Conservation (phyloP, 1,140 invertebrate genomes). For the Drepana arcuata region DNA sequence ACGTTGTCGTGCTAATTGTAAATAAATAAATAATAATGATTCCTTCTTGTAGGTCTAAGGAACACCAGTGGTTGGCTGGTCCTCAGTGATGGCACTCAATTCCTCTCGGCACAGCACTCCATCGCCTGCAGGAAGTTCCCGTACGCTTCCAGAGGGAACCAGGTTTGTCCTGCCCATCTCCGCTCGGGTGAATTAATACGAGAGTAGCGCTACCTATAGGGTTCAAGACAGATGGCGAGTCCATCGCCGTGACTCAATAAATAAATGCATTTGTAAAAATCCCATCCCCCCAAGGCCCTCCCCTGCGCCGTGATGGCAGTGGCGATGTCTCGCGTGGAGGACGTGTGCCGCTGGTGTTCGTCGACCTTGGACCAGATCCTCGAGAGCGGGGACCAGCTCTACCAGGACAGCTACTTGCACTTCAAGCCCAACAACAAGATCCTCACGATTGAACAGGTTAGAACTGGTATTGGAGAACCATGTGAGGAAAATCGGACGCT, state of each 20-base stretch:
- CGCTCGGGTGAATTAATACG: no score
- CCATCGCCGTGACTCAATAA: no score
- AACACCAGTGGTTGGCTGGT: constrained; percentile 56
- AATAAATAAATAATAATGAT: no score
- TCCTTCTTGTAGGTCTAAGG: constrained; percentile 34
- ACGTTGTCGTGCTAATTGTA: no score
- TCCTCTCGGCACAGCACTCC: constrained; percentile 50
- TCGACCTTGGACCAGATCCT: constrained; percentile 46
- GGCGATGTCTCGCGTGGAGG: constrained; percentile 50
- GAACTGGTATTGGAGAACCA: no score
- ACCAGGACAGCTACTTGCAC: constrained; percentile 61
- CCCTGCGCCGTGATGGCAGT: constrained; percentile 48
- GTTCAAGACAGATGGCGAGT: no score
- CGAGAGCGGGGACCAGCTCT: constrained; percentile 56
- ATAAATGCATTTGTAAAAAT: no score
- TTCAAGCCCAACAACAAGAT: constrained; percentile 29
- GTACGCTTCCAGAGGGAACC: constrained; percentile 35
- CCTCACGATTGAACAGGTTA: constrained; percentile 41
- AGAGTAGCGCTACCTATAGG: no score
- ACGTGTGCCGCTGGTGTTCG: constrained; percentile 50
- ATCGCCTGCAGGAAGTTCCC: constrained; percentile 51
- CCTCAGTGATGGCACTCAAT: constrained; percentile 44
- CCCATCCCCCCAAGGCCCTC: constrained; percentile 24
- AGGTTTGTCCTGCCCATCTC: no score
- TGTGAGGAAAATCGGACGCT: no score